Evolutionary conservation across 2,888 invertebrate species (phyloP).

Genomic region (Netelia fuscicornis): DNA sequence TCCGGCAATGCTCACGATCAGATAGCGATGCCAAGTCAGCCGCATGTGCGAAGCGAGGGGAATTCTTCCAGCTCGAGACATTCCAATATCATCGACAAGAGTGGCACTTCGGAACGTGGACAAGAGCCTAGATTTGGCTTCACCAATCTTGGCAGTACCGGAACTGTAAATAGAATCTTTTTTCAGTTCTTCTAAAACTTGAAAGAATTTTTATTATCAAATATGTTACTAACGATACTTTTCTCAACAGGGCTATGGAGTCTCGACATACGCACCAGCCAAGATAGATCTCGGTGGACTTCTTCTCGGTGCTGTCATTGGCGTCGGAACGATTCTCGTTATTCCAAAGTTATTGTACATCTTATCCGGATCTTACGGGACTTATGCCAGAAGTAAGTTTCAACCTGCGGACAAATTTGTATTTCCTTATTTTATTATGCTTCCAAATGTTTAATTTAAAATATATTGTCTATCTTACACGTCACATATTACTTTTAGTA

Average conservation of each 20-base stretch:
- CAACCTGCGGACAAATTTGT: neutral
- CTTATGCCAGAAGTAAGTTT: constrained; percentile 89
- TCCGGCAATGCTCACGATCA: constrained; percentile 78
- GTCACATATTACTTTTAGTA: neutral
- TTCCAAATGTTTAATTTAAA: too few relatives aligned
- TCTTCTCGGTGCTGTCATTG: constrained; percentile 92
- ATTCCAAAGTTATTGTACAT: constrained; percentile 92
- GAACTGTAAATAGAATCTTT: constrained; percentile 75
- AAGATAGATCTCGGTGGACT: constrained; percentile 94
- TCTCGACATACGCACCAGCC: constrained; percentile 90
- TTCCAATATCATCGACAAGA: constrained; percentile 70
- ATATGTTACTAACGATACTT: neutral
- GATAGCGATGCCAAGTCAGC: constrained; percentile 79
- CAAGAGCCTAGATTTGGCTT: constrained; percentile 84
- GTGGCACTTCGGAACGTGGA: constrained; percentile 76
- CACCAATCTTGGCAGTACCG: constrained; percentile 81
- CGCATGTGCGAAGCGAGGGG: constrained; percentile 73
- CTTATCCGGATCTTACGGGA: constrained; percentile 89
- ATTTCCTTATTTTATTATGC: neutral
- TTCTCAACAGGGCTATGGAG: constrained; percentile 81
- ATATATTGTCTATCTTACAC: too few relatives aligned
- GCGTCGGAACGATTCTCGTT: constrained; percentile 92
- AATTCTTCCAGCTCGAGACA: constrained; percentile 69
- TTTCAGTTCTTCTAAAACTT: neutral
- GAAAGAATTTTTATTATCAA: neutral